Conservation (phyloP, 2,113 vertebrate genomes). For the Gnathonemus echidnorhynchus region DNA sequence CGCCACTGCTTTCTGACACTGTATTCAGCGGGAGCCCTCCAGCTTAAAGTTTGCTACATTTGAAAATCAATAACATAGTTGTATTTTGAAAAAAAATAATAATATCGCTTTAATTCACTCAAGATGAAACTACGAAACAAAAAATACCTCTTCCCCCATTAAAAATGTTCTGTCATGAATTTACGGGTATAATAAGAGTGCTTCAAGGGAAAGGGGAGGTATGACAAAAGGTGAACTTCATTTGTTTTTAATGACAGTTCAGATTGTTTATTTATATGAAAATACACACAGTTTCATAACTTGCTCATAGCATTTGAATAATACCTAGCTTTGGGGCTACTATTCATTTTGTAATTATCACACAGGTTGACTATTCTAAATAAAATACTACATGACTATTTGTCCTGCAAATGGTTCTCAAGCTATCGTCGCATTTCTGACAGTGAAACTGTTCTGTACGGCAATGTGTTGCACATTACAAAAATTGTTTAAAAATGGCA, state of each 20-base stretch:
- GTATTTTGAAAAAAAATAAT: not conserved
- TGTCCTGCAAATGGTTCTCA: not conserved
- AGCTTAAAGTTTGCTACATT: not conserved
- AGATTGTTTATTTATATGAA: not conserved
- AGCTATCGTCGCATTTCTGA: not conserved
- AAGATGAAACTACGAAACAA: not conserved
- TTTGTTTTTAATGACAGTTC: conserved; percentile 7
- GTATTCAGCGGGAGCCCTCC: not conserved
- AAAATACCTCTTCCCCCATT: not conserved
- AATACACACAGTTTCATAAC: conserved; percentile 1
- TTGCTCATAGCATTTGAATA: conserved; percentile 10
- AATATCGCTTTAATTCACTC: not conserved
- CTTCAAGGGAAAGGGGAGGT: not conserved
- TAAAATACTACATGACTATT: not conserved
- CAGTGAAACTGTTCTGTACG: not conserved
- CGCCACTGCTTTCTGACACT: not conserved
- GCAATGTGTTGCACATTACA: conserved; percentile 3
- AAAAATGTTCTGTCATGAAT: not conserved
- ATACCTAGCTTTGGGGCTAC: not conserved
- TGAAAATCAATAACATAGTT: not conserved
- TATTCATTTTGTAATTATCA: conserved; percentile 7
- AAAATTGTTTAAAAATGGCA: conserved; percentile 4
- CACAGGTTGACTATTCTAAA: not conserved
- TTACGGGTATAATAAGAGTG: not conserved
- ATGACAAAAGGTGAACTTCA: conserved; percentile 3